Evolutionary conservation across 2,797 vertebrate species (phyloP).

Genomic region (Acipenser oxyrinchus): DNA sequence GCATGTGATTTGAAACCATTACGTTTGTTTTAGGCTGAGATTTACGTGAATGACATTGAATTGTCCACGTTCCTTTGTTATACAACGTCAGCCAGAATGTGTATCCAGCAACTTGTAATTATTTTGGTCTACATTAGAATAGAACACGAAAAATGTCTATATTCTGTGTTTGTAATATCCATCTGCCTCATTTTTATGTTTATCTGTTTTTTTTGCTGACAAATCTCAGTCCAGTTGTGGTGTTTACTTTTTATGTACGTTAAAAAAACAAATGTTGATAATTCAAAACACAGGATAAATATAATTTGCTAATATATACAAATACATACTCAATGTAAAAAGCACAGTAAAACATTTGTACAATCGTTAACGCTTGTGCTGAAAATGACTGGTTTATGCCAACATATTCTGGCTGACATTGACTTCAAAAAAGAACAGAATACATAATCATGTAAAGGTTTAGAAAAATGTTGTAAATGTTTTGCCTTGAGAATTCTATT

Average conservation of each 20-base stretch:
- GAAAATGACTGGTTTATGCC: constrained; percentile 66
- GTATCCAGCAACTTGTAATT: constrained; percentile 21
- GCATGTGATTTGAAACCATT: too few species aligned
- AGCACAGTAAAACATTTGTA: constrained; percentile 19
- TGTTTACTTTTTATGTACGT: too few species aligned
- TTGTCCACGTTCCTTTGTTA: constrained; percentile 28
- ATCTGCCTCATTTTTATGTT: not conserved
- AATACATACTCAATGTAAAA: constrained; percentile 54
- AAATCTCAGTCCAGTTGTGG: too few species aligned
- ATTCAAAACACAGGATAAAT: constrained; percentile 31
- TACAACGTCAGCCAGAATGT: constrained; percentile 34
- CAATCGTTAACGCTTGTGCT: constrained; percentile 59
- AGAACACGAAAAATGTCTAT: constrained; percentile 23
- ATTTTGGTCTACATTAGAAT: constrained; percentile 30
- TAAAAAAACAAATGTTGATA: constrained; percentile 26
- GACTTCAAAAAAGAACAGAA: constrained; percentile 65
- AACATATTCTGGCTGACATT: constrained; percentile 61
- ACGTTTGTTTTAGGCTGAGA: too few species aligned
- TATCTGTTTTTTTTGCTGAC: not conserved
- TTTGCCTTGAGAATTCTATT: constrained; percentile 42
- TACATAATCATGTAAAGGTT: constrained; percentile 30
- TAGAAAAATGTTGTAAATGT: constrained; percentile 21
- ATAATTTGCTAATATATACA: constrained; percentile 57
- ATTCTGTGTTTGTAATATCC: constrained; percentile 15
- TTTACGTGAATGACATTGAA: constrained; percentile 2